A percentile compares a stretch with the other conserved stretches of the same genome.
Evolutionary conservation across 2,113 vertebrate genomes (phyloP).

Genomic region (Labeo catla): DNA sequence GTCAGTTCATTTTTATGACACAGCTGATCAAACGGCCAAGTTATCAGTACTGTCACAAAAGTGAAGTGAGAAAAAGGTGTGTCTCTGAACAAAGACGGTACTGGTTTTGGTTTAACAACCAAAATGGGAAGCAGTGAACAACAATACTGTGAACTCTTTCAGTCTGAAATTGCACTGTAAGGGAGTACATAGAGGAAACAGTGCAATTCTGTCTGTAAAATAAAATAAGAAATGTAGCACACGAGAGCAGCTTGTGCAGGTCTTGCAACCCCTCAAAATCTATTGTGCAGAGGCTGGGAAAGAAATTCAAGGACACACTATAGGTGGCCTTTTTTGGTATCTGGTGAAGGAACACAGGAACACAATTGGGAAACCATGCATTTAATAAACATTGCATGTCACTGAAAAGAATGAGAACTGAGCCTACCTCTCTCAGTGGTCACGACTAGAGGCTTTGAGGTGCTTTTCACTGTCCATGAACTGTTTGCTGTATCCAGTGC

Average conservation of each 20-base stretch:
- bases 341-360: neutral
- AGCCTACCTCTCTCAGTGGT: slow-evolving; percentile 51
- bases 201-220: neutral
- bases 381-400: neutral
- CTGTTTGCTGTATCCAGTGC: slow-evolving; percentile 26
- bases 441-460: neutral
- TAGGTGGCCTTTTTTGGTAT: neutral
- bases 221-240: neutral
- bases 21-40: neutral
- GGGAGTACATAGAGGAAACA: neutral
- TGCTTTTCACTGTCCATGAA: slow-evolving; percentile 31
- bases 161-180: neutral
- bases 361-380: neutral
- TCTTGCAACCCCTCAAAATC: neutral
- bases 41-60: neutral
- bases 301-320: slow-evolving; percentile 17
- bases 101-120: neutral
- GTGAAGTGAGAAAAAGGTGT: slow-evolving; percentile 13
- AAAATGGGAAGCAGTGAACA: neutral
- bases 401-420: neutral
- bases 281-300: neutral
- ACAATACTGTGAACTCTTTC: neutral
- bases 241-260: neutral
- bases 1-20: neutral
- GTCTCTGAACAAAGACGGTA: neutral